Evolutionary conservation across 2,113 vertebrate genomes (phyloP).

Genomic region (Mastomys coucha): DNA sequence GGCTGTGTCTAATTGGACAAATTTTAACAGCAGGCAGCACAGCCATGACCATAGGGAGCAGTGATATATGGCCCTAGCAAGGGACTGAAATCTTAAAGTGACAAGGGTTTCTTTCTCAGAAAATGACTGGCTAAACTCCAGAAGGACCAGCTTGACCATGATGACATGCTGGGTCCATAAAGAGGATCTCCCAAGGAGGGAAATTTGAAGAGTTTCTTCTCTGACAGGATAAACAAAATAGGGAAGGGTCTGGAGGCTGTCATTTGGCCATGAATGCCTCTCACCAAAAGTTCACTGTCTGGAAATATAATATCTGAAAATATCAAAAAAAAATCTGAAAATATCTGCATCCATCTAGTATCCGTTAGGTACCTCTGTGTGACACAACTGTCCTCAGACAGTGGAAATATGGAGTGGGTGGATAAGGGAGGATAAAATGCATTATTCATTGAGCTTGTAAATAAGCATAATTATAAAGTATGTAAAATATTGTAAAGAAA

Average conservation of each 20-base stretch:
- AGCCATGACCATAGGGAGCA: constrained; percentile 87
- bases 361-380: neutral
- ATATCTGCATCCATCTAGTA: neutral
- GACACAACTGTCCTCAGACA: neutral
- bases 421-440: constrained; percentile 12
- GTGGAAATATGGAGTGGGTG: neutral
- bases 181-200: constrained; percentile 35
- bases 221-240: constrained; percentile 55
- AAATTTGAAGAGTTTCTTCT: constrained; percentile 49
- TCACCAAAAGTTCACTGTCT: neutral
- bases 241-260: neutral
- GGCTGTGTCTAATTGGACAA: constrained; percentile 98
- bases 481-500: constrained; percentile 15
- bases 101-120: constrained; percentile 71
- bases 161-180: neutral
- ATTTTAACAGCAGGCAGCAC: constrained; percentile 96
- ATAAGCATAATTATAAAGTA: constrained; percentile 18
- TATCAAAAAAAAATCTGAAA: too few species aligned
- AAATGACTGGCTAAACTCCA: constrained; percentile 54
- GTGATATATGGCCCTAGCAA: constrained; percentile 90
- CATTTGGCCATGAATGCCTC: neutral
- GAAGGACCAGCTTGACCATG: neutral
- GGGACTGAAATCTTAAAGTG: constrained; percentile 82
- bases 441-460: constrained; percentile 53
- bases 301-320: neutral